Conservation (phyloP, 2,113 vertebrate species). For the Oryzias javanicus region DNA sequence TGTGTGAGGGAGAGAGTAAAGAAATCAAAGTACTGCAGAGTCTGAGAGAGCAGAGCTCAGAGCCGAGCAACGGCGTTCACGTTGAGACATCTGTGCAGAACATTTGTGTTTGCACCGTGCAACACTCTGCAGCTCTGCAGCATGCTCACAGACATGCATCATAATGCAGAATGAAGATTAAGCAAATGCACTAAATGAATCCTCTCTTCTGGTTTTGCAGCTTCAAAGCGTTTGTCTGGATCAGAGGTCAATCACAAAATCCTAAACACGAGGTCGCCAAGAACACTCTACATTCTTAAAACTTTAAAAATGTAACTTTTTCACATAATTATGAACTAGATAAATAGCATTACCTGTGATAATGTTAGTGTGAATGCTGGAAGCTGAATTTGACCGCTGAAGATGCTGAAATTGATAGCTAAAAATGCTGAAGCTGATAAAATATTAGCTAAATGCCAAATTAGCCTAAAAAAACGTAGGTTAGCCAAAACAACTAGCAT, state of each 20-base stretch:
- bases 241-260: background rate
- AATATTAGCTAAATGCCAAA: too few species aligned
- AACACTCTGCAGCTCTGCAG: background rate
- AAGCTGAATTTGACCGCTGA: too few species aligned
- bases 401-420: too few species aligned
- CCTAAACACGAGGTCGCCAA: too few species aligned
- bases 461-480: too few species aligned
- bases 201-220: background rate
- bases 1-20: conserved; percentile 61
- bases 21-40: conserved; percentile 34
- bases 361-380: too few species aligned
- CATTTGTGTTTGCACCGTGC: conserved; percentile 1
- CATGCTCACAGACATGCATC: background rate
- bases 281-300: too few species aligned
- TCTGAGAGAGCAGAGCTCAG: conserved; percentile 16
- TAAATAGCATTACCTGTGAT: too few species aligned
- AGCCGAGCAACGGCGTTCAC: conserved; percentile 29
- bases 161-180: background rate
- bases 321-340: too few species aligned
- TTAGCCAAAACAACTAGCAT: too few species aligned
- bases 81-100: conserved; percentile 28
- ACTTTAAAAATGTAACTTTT: too few species aligned
- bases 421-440: too few species aligned
- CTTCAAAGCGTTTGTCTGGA: background rate
- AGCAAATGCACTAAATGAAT: background rate